These are phyloP conservation scores for Beris morrisii DNA, from an alignment of 2,888 invertebrate species.

Conservation along the genomic window DNA sequence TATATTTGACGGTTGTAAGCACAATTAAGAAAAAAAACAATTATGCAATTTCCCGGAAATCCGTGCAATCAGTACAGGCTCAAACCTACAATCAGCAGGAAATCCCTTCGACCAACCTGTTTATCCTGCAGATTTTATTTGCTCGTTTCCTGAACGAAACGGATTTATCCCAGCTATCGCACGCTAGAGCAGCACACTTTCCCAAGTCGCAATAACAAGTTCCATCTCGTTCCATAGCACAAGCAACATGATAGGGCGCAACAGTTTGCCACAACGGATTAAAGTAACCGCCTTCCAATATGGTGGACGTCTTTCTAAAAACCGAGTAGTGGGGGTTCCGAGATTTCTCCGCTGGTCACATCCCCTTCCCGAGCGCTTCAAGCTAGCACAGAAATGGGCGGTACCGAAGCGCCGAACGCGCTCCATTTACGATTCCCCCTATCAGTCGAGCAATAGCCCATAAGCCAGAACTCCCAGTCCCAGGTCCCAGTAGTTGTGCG, in stretches of 20 bases:
- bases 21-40: too few species aligned
- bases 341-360: constrained; percentile 10
- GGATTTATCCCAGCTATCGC: too few species aligned
- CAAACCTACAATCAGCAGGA: constrained; percentile 15
- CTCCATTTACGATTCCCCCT: neutral
- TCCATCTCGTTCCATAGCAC: too few species aligned
- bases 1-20: too few species aligned
- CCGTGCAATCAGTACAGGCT: constrained; percentile 5
- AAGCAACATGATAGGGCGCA: constrained; percentile 10
- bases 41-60: neutral
- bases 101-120: constrained; percentile 14
- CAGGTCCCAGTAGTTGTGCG: constrained; percentile 8
- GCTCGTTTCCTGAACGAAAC: neutral
- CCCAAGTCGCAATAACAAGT: too few species aligned
- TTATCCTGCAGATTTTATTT: constrained; percentile 8
- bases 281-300: constrained; percentile 22
- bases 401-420: neutral
- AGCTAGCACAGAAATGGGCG: constrained; percentile 7
- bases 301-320: constrained; percentile 16
- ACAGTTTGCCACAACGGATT: constrained; percentile 3
- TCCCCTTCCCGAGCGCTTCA: neutral
- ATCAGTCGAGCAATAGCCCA: neutral
- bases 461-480: neutral
- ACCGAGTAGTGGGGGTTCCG: constrained; percentile 3
- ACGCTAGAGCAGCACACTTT: too few species aligned